Evolutionary conservation across 2,797 vertebrate genomes (phyloP).

Genomic region (Poeciliopsis turneri): DNA sequence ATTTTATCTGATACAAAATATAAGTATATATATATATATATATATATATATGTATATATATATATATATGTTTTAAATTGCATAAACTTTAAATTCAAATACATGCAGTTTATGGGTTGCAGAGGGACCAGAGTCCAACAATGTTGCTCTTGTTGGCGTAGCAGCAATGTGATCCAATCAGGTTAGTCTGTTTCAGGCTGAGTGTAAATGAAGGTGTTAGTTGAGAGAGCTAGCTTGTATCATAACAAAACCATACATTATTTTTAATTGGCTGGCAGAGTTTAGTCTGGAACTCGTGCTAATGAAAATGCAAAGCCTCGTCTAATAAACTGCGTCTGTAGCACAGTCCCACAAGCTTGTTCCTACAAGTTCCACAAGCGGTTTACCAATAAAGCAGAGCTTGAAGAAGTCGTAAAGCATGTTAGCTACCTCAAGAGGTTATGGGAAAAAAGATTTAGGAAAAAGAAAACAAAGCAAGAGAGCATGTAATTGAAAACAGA

Average conservation of each 20-base stretch:
- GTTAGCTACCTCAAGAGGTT: slow-evolving; percentile 34
- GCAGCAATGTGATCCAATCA: background rate
- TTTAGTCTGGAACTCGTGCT: slow-evolving; percentile 71
- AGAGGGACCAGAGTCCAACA: background rate
- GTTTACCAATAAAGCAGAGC: slow-evolving; percentile 67
- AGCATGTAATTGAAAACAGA: slow-evolving; percentile 22
- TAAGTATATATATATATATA: background rate
- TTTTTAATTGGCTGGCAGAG: slow-evolving; percentile 83
- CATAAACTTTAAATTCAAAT: background rate
- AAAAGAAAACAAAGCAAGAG: slow-evolving; percentile 17
- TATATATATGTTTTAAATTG: background rate
- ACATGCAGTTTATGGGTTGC: background rate
- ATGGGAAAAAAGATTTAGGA: slow-evolving; percentile 25
- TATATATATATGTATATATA: no score
- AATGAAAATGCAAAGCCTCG: slow-evolving; percentile 77
- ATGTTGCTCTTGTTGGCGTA: background rate
- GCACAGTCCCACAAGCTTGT: slow-evolving; percentile 65
- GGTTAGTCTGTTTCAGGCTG: background rate
- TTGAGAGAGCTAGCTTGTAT: slow-evolving; percentile 69
- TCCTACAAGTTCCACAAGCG: slow-evolving; percentile 71
- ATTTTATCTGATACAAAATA: background rate
- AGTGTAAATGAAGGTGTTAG: slow-evolving; percentile 40
- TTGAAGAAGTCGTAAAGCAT: slow-evolving; percentile 51
- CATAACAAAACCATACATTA: slow-evolving; percentile 84
- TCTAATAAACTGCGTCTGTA: slow-evolving; percentile 73